These are phyloP conservation scores for Polyommatus icarus DNA, from an alignment of 2,888 invertebrate genomes.

Conservation along the genomic window DNA sequence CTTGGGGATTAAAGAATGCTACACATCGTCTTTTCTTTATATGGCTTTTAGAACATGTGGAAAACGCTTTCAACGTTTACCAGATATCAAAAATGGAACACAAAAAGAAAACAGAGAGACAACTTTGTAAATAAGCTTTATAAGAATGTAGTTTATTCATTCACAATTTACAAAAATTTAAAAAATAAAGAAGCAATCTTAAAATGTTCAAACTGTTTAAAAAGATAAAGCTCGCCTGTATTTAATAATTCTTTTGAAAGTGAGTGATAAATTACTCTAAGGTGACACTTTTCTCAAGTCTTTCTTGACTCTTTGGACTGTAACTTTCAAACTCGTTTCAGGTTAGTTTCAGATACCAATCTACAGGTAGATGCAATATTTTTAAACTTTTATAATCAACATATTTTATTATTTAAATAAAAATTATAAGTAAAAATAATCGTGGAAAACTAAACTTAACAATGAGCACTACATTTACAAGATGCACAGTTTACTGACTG, in stretches of 20 bases:
- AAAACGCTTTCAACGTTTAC: background rate
- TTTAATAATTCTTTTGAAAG: slow-evolving; percentile 26
- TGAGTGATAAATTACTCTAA: slow-evolving; percentile 21
- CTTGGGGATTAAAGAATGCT: background rate
- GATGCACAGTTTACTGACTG: too few species aligned
- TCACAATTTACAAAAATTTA: background rate
- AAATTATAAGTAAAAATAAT: background rate
- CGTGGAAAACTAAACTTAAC: background rate
- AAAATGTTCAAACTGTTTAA: background rate
- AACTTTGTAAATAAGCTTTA: background rate
- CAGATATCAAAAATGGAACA: background rate
- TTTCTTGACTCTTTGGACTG: background rate
- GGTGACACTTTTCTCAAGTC: slow-evolving; percentile 27
- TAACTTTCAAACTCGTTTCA: slow-evolving; percentile 24
- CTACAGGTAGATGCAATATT: background rate
- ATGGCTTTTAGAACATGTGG: background rate
- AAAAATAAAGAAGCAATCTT: background rate
- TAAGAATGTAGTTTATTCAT: background rate
- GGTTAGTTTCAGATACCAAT: background rate
- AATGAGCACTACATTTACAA: too few species aligned
- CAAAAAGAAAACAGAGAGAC: background rate
- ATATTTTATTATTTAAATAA: background rate
- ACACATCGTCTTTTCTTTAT: background rate
- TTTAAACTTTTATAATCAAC: too few species aligned
- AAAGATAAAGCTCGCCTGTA: slow-evolving; percentile 1